Conservation (phyloP, 2,113 vertebrate species). For the Myiopsitta monachus region DNA sequence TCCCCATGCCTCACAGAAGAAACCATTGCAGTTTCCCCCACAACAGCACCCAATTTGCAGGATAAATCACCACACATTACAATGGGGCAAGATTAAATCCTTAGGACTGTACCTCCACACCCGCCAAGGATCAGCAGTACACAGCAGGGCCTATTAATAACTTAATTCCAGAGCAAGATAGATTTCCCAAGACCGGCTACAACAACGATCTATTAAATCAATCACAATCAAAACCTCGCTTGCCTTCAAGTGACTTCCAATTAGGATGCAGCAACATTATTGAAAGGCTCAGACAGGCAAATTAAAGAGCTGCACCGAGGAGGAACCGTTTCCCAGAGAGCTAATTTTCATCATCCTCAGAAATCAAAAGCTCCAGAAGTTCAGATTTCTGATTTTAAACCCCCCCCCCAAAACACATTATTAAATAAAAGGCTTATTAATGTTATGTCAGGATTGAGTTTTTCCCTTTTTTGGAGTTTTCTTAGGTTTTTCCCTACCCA, state of each 20-base stretch:
- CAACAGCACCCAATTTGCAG: not conserved
- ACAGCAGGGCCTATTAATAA: not conserved
- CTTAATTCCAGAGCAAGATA: not conserved
- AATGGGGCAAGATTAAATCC: not conserved
- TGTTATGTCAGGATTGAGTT: not conserved
- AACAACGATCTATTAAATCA: constrained; percentile 25
- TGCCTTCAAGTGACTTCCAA: constrained; percentile 34
- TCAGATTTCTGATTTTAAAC: not conserved
- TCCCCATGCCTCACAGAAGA: not conserved
- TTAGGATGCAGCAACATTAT: constrained; percentile 29
- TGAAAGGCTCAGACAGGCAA: not conserved
- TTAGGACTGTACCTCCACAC: not conserved
- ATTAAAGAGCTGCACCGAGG: not conserved
- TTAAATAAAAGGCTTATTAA: not conserved
- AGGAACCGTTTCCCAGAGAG: not conserved
- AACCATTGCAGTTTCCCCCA: not conserved
- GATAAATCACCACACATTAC: not conserved
- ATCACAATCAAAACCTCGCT: constrained; percentile 4
- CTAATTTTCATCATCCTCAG: constrained; percentile 25
- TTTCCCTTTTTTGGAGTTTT: not conserved
- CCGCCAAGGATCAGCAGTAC: not conserved
- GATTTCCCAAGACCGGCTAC: not conserved
- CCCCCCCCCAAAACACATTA: not conserved
- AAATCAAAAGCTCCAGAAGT: constrained; percentile 13
- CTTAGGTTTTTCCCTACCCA: not conserved